Percentiles rank a stretch among this genome's conserved stretches.
These are phyloP conservation scores for Galbula dea DNA, from an alignment of 2,113 vertebrate genomes.

Conservation along the genomic window DNA sequence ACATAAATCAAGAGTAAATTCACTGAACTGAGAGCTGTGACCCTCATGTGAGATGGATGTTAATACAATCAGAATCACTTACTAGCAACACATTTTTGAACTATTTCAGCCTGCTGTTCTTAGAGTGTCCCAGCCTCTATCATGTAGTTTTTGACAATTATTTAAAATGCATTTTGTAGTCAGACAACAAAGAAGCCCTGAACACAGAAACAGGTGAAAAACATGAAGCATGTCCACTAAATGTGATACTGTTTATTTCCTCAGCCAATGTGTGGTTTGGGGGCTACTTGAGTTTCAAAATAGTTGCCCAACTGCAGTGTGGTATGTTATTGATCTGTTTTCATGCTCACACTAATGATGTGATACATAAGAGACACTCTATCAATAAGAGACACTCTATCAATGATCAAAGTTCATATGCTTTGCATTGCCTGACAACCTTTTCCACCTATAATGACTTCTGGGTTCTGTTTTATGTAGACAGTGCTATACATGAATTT, in stretches of 20 bases:
- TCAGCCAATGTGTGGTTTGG: background rate
- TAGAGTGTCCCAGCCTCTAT: background rate
- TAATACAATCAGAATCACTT: slow-evolving; percentile 46
- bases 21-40: slow-evolving; percentile 46
- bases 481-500: background rate
- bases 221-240: background rate
- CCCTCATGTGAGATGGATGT: slow-evolving; percentile 46
- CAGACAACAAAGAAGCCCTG: background rate
- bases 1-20: slow-evolving; percentile 56
- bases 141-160: background rate
- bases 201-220: slow-evolving; percentile 4
- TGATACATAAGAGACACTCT: background rate
- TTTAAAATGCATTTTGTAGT: slow-evolving; percentile 6
- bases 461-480: background rate
- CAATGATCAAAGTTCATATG: background rate
- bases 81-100: background rate
- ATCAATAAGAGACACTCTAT: background rate
- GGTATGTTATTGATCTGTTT: background rate
- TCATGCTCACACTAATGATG: background rate
- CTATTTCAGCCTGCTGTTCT: slow-evolving; percentile 30
- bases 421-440: background rate
- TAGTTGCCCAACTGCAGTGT: background rate
- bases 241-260: background rate
- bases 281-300: background rate
- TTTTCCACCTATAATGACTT: background rate